Base-by-base conservation (phyloP, 2,113 vertebrate genomes). In the Alethe diademata region DNA sequence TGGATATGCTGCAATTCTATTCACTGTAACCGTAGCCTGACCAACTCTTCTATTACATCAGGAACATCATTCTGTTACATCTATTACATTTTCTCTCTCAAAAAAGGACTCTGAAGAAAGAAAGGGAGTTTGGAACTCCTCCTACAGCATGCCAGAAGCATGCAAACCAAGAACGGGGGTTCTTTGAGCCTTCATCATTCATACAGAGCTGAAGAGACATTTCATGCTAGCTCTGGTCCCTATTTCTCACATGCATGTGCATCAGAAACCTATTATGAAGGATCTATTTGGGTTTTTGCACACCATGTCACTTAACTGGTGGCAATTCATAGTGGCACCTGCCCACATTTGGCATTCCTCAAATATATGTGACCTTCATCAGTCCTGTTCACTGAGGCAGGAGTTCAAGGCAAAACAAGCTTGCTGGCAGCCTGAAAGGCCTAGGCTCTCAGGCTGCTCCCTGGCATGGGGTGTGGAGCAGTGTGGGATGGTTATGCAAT, bases 391-490 rank as follows among this genome's bases (percentile, higher is more conserved):
- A 22, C 25, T 12, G n/a, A 64, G 18, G n/a, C 50, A 71, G 43
- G 43, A 86, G 29, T 19, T 78, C 22, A 78, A 67, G 56, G 72
- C 40, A 86, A 53, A 78, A 67, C 23, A 64, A 60, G 47, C 4
- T 81, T 64, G 11, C 36, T 74, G 54, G 69, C 51, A 86, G 12
- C 5, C 40, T 64, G 28, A 48, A 78, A 81, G 74, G 43, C 51
- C 28, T 5, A 11, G 29, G 47, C 47, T 76, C 22, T 47, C 42
- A 0, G 2, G 14, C 73, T 86, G 56, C 80, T 91, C 54, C 28
- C 19, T 0, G 0, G 22, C 61, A n/a, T 0, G 0, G 29, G 35
- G 25, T 1, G 4, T 17, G 31, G 38, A 73, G 50, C 0, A 1
- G 58, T 19, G 56, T 33, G 50, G 78, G 42, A 65, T 23, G 26